Evolutionary conservation across 2,113 vertebrate genomes (phyloP).

Genomic region (Perccottus glenii): DNA sequence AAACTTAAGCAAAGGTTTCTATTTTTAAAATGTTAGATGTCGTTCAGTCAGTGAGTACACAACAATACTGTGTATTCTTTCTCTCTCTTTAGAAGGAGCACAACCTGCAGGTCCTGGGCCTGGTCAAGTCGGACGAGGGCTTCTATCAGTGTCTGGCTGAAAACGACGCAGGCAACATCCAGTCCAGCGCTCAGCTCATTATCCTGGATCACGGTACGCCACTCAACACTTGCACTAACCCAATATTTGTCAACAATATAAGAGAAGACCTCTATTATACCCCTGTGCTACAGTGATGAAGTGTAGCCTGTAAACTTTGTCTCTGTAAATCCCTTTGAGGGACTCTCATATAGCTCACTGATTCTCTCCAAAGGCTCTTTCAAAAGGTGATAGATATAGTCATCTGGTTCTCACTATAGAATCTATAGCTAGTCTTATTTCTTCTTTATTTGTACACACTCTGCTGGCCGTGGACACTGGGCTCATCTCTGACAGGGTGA

Average conservation of each 20-base stretch:
- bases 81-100: constrained; percentile 88
- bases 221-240: neutral
- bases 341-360: neutral
- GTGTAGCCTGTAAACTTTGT: neutral
- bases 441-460: constrained; percentile 19
- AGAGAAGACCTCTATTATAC: neutral
- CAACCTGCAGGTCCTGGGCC: constrained; percentile 95
- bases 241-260: neutral
- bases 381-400: neutral
- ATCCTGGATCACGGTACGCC: constrained; percentile 94
- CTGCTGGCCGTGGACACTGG: constrained; percentile 11
- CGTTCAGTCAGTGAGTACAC: too few relatives aligned
- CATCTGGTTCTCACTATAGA: neutral
- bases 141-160: constrained; percentile 98
- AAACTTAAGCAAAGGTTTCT: too few relatives aligned
- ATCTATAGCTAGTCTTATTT: constrained; percentile 2
- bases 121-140: constrained; percentile 97
- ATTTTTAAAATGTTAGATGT: too few relatives aligned
- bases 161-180: constrained; percentile 93
- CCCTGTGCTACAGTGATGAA: neutral
- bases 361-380: neutral
- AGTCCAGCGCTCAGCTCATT: constrained; percentile 94
- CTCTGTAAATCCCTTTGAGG: too few relatives aligned
- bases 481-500: constrained; percentile 36
- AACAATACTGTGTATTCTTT: neutral